Evolutionary conservation across 2,888 invertebrate genomes (phyloP), one percentile per base, ranked within the genome.

Genomic region (Odontomyia ornata): DNA sequence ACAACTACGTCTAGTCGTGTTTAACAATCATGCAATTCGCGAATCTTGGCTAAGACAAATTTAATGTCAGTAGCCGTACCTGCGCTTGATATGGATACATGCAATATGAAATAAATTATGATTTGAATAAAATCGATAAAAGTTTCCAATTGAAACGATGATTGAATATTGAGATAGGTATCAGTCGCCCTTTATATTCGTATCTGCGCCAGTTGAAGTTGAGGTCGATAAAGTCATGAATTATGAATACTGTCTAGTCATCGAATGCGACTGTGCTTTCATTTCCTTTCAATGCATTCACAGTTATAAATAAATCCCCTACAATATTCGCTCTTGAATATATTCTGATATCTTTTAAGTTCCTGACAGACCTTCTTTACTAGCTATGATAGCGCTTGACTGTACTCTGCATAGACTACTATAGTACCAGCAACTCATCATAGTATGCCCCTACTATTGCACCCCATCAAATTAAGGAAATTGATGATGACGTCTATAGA

Each of bases 401-500:
- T 15, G 2, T 15, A 52, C 36, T 36, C 36, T 36, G 36, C 9
- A 36, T 36, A 36, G 36, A 36, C 36, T 5, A 18, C 15, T 15
- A n/a, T 52, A 18, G 7, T 43, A 43, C 43, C 43, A 43, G 43
- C 43, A 43, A 13, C 9, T 36, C 36, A 36, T 13, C 52, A 52
- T 4, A 52, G 18, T 15, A n/a, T 52, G 52, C 52, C 52, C 52
- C 52, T 52, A 52, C 7, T 9, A 52, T 52, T 52, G 52, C 52
- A 18, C 52, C 52, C 52, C 18, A 52, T 52, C 52, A 52, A 52
- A 52, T 52, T 52, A 52, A 52, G 52, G 52, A 15, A 52, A 52
- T 52, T 52, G 5, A 52, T 52, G 36, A 36, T 36, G 36, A 36
- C 36, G 36, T 36, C 36, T 36, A 36, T 36, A 36, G 36, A 36